Evolutionary conservation across 1,140 invertebrate species (phyloP), one percentile per base, ranked within the genome.

Genomic region (Megalonaias nervosa): DNA sequence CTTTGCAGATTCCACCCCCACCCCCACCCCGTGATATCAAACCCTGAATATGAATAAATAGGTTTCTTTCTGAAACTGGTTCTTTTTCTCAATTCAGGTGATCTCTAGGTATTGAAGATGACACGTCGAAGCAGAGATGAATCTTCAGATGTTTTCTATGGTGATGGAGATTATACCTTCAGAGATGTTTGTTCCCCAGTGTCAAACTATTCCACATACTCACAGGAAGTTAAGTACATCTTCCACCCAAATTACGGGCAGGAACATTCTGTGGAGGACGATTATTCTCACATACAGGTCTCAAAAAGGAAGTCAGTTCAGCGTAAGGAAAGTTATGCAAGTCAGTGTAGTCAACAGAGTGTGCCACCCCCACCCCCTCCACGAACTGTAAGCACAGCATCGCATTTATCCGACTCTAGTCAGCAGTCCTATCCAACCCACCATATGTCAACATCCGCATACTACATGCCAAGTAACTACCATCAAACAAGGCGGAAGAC

Each of bases 221-320:
- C 80, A 31, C 75, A 77, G 68, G 80, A 81, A 72, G 80, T 81
- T 55, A 81, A 81, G 67, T 81, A 81, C 57, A 81, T 81, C 26
- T 81, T 81, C 56, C 75, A 81, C 48, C 80, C 80, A 74, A 71
- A 62, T 23, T 75, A 69, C 59, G 75, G 69, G 61, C 55, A 71
- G 12, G 60, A 48, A 12, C 70, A 66, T 70, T 76, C 71, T 12
- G 66, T 31, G 12, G 71, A 81, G 31, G 69, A 77, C 58, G 80
- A 81, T 31, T 81, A 81, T 23, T 81, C 80, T 2, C 75, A 81
- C 17, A 80, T 80, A 23, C 78, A 74, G 15, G 64, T 64, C 57
- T 60, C 75, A 16, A 77, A 71, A n/a, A 71, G 64, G 62, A 77
- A 72, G 23, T 56, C 5, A 48, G 70, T 77, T 59, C 75, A 77